Conservation (phyloP, 1,140 invertebrate species). For the Odontomachus brunneus region DNA sequence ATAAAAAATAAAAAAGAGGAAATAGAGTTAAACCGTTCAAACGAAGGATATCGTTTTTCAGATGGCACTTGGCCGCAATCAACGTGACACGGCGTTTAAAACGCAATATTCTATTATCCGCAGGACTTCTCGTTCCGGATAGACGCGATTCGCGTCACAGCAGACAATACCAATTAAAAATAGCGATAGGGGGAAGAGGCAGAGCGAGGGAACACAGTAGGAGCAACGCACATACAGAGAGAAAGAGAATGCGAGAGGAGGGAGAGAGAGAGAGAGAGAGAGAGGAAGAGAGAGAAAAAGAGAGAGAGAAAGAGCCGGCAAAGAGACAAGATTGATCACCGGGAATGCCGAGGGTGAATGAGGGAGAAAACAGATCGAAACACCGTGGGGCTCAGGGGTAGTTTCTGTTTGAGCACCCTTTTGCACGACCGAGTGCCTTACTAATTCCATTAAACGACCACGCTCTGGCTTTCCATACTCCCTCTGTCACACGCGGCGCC, state of each 20-base stretch:
- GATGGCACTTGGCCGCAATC: neutral
- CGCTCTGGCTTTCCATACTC: conserved; percentile 48
- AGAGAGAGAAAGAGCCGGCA: conserved; percentile 13
- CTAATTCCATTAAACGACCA: conserved; percentile 72
- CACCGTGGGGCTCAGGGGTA: conserved; percentile 51
- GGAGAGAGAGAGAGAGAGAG: neutral
- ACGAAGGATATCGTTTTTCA: neutral
- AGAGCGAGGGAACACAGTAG: too few relatives aligned
- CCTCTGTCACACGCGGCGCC: conserved; percentile 53
- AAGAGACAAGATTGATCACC: conserved; percentile 69
- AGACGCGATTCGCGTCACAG: conserved; percentile 43
- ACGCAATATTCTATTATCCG: conserved; percentile 43
- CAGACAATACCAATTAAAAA: conserved; percentile 48
- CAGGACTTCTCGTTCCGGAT: conserved; percentile 28
- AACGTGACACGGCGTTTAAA: conserved; percentile 37
- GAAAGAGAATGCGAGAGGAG: conserved; percentile 2
- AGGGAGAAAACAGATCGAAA: conserved; percentile 73
- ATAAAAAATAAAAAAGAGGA: neutral
- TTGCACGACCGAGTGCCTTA: conserved; percentile 65
- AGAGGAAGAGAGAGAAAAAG: neutral
- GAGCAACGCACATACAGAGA: too few relatives aligned
- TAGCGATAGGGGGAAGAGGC: conserved; percentile 24
- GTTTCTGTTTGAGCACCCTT: conserved; percentile 68
- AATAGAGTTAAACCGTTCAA: neutral
- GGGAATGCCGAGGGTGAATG: conserved; percentile 45